phyloP scores from a whole-genome alignment of 64 coral and sea anemone genomes.

The Montipora sp. region DNA sequence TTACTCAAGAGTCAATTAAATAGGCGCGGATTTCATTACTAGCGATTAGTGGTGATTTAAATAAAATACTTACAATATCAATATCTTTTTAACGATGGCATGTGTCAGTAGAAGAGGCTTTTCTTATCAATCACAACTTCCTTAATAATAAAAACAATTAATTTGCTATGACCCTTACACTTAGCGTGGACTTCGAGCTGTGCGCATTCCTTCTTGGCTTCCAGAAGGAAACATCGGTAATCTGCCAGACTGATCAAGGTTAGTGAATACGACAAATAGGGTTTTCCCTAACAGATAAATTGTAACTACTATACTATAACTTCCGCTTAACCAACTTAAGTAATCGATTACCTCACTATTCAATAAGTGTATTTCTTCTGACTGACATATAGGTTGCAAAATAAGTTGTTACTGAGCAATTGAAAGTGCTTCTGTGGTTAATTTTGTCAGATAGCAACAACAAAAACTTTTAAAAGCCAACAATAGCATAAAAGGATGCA shows the following conservation, averaged over 20 bases:
- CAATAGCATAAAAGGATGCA: too few relatives aligned
- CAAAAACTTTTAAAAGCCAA: too few relatives aligned
- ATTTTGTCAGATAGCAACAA: too few relatives aligned
- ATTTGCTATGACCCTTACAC: not conserved
- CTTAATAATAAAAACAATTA: not conserved
- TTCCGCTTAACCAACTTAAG: too few relatives aligned
- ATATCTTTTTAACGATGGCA: not conserved
- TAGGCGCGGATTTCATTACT: not conserved
- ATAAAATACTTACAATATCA: not conserved
- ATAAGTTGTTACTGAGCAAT: too few relatives aligned
- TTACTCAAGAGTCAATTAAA: not conserved
- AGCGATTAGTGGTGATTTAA: constrained; percentile 8
- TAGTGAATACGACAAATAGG: not conserved
- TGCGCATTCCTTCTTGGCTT: not conserved
- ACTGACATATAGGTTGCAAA: too few relatives aligned
- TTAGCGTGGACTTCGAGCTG: too few relatives aligned
- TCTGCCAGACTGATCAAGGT: not conserved
- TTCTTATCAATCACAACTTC: constrained; percentile 29
- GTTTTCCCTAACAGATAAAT: not conserved
- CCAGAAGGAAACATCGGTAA: not conserved
- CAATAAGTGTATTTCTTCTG: too few relatives aligned
- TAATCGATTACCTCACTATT: too few relatives aligned
- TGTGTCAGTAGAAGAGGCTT: not conserved
- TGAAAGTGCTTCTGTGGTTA: too few relatives aligned
- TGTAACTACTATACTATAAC: not conserved